Conservation (phyloP, 2,888 invertebrate species). For the Meteorus colon region DNA sequence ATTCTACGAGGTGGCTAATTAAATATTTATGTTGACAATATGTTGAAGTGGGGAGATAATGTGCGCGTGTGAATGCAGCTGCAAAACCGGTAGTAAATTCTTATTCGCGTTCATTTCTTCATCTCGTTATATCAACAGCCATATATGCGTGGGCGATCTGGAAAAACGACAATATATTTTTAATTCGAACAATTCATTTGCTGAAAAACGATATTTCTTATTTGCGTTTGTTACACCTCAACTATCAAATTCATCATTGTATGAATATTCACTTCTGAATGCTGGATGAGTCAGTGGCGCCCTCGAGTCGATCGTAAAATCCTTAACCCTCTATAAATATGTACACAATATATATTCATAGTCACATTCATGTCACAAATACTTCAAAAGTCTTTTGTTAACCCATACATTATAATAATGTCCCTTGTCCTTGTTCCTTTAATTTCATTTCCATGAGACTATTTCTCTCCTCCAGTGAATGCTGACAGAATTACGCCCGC, state of each 20-base stretch:
- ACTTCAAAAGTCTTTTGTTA: slow-evolving; percentile 6
- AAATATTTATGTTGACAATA: neutral
- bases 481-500: slow-evolving; percentile 66
- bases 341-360: neutral
- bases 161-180: slow-evolving; percentile 27
- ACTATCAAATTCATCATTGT: slow-evolving; percentile 36
- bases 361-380: slow-evolving; percentile 16
- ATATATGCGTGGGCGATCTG: slow-evolving; percentile 35
- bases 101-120: slow-evolving; percentile 51
- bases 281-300: neutral
- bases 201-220: slow-evolving; percentile 4
- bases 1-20: slow-evolving; percentile 15
- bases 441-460: slow-evolving; percentile 24
- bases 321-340: neutral
- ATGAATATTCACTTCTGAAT: neutral
- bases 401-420: slow-evolving; percentile 15
- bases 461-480: slow-evolving; percentile 40
- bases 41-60: neutral
- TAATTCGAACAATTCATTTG: slow-evolving; percentile 2
- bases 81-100: slow-evolving; percentile 59
- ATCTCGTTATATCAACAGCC: slow-evolving; percentile 21
- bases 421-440: slow-evolving; percentile 2
- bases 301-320: neutral
- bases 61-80: slow-evolving; percentile 52
- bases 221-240: slow-evolving; percentile 45